Base-by-base conservation (phyloP, 2,797 vertebrate genomes). In the Emys orbicularis region DNA sequence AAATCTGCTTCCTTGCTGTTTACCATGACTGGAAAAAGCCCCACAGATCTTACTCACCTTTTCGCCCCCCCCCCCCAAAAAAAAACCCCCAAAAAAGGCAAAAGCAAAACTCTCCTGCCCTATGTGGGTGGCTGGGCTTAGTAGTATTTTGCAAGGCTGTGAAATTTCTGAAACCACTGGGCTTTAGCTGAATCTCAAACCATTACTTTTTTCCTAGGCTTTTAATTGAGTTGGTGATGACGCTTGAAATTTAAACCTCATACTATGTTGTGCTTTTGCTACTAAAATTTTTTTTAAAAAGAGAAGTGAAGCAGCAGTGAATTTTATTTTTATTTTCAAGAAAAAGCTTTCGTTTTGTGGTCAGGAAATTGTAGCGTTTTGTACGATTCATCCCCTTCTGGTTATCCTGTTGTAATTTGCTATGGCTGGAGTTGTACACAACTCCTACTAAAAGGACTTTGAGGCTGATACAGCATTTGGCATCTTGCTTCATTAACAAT, bases 401-500 rank as follows among this genome's bases (percentile, higher is more conserved):
- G 72, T 76, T 76, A 77, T 13, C 4, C 27, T 77, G 27, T 77
- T 77, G 68, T 41, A 41, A 72, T 72, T 72, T 21, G 12, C 37
- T 72, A 19, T 41, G 13, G 13, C 74, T 77, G 41, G 25, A 77
- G 25, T 49, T 49, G 27, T 27, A 47, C 41, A 47, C 6, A 77
- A 29, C 41, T 44, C 27, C 27, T 16, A 1, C 12, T 34, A 47
- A 29, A 5, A 44, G 37, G 79, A 1, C 23, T 65, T 49, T 50
- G 50, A 79, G 72, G 12, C 34, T 11, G 81, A 13, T 34, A 79
- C 80, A 12, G 49, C 13, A 0, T 41, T 89, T 93, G 31, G 41
- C 16, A 0, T 41, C 74, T 3, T 5, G 25, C 81, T 31, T 31
- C 13, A 0, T 44, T 52, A 8, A 9, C 29, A 4, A 18, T 3